These are phyloP conservation scores for Neomorphus geoffroyi DNA, from an alignment of 2,797 vertebrate species.

Conservation along the genomic window DNA sequence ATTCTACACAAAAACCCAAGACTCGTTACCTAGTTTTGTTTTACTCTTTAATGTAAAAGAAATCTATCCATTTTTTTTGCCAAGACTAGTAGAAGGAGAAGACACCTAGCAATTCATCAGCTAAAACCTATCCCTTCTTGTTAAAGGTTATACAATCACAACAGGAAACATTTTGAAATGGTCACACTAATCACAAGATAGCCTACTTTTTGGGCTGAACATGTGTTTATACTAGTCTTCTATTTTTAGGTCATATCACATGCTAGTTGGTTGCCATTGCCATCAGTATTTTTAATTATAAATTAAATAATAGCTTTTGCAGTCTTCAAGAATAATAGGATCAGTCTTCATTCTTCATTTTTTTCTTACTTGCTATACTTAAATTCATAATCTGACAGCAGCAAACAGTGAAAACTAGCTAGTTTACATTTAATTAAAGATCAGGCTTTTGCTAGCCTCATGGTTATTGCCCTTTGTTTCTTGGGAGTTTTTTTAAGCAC, in stretches of 20 bases:
- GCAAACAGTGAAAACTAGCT: not conserved
- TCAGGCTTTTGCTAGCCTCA: not conserved
- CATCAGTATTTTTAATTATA: not conserved
- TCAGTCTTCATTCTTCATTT: not conserved
- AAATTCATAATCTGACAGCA: not conserved
- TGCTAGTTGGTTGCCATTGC: not conserved
- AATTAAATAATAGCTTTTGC: not conserved
- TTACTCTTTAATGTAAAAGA: not conserved
- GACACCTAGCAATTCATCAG: not conserved
- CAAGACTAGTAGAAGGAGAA: not conserved
- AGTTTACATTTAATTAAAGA: not conserved
- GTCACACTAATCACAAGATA: conserved; percentile 50
- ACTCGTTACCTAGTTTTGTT: not conserved
- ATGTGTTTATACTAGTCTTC: not conserved
- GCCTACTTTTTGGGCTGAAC: not conserved
- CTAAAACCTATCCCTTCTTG: not conserved
- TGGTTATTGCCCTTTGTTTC: not conserved
- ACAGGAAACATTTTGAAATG: conserved; percentile 69
- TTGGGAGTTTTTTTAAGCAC: not conserved
- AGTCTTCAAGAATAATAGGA: not conserved
- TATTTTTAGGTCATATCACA: conserved; percentile 45
- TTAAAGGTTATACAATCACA: conserved; percentile 13
- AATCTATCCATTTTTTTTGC: not conserved
- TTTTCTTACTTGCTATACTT: not conserved
- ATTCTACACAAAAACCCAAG: not conserved